Percentiles rank a stretch among this genome's conserved stretches.
Evolutionary conservation across 2,888 invertebrate genomes (phyloP).

Genomic region (Cacoxenus indagator): DNA sequence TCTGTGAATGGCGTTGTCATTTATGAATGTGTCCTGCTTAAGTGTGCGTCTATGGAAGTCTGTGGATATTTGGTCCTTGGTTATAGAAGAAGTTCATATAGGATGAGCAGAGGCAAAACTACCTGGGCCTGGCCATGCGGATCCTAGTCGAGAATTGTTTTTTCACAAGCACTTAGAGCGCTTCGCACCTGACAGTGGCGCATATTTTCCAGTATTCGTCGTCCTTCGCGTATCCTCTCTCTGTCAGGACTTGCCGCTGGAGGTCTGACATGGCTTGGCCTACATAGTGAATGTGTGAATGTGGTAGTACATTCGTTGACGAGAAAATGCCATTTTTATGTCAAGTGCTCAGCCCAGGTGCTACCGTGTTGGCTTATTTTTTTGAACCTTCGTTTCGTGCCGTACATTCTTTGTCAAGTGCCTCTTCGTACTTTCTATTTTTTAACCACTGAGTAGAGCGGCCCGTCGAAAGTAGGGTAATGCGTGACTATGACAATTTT

Average conservation of each 20-base stretch:
- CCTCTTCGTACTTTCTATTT: background rate
- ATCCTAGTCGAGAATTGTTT: too few species aligned
- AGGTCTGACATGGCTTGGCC: background rate
- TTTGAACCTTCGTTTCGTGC: background rate
- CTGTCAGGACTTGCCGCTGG: background rate
- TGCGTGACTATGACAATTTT: background rate
- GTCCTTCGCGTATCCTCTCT: too few species aligned
- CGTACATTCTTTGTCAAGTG: background rate
- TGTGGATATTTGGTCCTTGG: too few species aligned
- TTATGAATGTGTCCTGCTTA: background rate
- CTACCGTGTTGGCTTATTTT: background rate
- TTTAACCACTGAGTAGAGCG: background rate
- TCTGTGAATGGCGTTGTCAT: background rate
- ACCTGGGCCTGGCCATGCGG: too few species aligned
- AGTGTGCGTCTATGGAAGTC: too few species aligned
- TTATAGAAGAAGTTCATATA: too few species aligned
- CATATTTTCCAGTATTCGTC: too few species aligned
- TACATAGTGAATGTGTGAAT: background rate
- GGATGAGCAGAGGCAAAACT: too few species aligned
- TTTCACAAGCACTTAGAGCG: too few species aligned
- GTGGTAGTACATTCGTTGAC: background rate
- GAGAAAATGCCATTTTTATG: background rate
- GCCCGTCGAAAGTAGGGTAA: too few species aligned
- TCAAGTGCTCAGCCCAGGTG: conserved; percentile 2
- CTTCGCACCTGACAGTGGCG: too few species aligned